Percentiles rank a stretch among this genome's conserved stretches.
These are phyloP conservation scores for Prionailurus viverrinus DNA, from an alignment of 2,113 vertebrate species.

Conservation along the genomic window DNA sequence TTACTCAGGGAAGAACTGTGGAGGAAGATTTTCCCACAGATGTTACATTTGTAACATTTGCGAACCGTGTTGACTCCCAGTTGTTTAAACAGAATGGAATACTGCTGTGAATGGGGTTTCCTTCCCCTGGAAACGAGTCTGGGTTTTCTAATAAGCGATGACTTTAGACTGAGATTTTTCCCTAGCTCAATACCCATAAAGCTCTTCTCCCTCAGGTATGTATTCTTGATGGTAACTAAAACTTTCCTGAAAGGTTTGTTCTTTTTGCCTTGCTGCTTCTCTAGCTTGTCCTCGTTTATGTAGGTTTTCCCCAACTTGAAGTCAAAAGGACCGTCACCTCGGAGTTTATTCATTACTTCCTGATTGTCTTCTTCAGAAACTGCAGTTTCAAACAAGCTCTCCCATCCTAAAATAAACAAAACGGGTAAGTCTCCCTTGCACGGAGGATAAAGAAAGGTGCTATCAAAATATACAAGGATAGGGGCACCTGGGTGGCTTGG, in stretches of 20 bases:
- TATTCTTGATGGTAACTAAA: conserved; percentile 51
- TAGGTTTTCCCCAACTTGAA: conserved; percentile 54
- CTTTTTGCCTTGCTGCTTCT: conserved; percentile 55
- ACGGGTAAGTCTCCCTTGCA: conserved; percentile 31
- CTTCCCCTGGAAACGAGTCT: conserved; percentile 49
- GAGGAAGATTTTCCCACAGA: conserved; percentile 81
- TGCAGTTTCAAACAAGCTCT: conserved; percentile 63
- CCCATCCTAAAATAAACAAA: conserved; percentile 77
- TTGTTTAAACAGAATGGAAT: conserved; percentile 72
- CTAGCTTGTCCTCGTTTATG: conserved; percentile 12
- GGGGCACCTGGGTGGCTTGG: too few relatives aligned
- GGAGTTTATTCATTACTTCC: conserved; percentile 61
- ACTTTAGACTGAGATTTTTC: conserved; percentile 60
- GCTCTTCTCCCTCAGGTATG: conserved; percentile 47
- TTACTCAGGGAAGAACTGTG: conserved; percentile 81
- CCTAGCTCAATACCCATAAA: conserved; percentile 30
- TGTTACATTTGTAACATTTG: conserved; percentile 70
- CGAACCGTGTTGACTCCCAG: conserved; percentile 12
- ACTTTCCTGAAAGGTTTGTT: conserved; percentile 53
- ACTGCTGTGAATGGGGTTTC: conserved; percentile 65
- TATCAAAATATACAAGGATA: background rate
- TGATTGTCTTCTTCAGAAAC: conserved; percentile 69
- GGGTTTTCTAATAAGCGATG: conserved; percentile 48
- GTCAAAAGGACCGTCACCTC: conserved; percentile 41
- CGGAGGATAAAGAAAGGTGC: conserved; percentile 46